Evolutionary conservation across 2,888 invertebrate genomes (phyloP), one percentile per base, ranked within the genome.

Genomic region (Netelia fuscicornis): DNA sequence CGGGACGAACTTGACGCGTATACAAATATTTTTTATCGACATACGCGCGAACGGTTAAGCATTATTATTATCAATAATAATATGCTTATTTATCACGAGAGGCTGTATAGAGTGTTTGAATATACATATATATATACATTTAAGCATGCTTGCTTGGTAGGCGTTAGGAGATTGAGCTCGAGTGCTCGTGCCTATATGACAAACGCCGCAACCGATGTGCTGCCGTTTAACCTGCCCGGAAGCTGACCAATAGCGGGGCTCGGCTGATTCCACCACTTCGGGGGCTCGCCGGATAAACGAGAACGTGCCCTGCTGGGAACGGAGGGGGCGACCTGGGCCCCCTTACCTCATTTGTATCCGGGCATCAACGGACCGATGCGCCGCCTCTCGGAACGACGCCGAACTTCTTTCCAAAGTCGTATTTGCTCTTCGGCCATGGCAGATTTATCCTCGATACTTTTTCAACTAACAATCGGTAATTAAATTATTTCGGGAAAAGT

Each of bases 171-270:
- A 52, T 64, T 37, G 74, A 23, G 62, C 60, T 17, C 62, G 30
- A 62, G 52, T 13, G 37, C 64, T 48, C 67, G 76, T 20, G 56
- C 74, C 68, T 70, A 54, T 74, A 70, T 81, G 81, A 84, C 86
- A 83, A 82, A 83, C 81, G 78, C 58, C 65, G 77, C 89, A 88
- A 89, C 87, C 90, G 91, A 91, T 87, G 90, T 88, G 85, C 86
- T 89, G 91, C 88, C 87, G 90, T 90, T 91, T 91, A 92, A 91
- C 91, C 91, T 90, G 92, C 88, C 90, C 89, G 88, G 71, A 86
- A 88, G 89, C 90, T 89, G 89, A 88, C 91, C 91, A 91, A 91
- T 91, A 79, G 89, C 81, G 81, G 78, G 17, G 17, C 81, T 88
- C 88, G 89, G 90, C 85, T 88, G 87, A 86, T 86, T 86, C 86